Conservation (phyloP, 2,888 invertebrate species). For the Lamellibrachia satsuma region DNA sequence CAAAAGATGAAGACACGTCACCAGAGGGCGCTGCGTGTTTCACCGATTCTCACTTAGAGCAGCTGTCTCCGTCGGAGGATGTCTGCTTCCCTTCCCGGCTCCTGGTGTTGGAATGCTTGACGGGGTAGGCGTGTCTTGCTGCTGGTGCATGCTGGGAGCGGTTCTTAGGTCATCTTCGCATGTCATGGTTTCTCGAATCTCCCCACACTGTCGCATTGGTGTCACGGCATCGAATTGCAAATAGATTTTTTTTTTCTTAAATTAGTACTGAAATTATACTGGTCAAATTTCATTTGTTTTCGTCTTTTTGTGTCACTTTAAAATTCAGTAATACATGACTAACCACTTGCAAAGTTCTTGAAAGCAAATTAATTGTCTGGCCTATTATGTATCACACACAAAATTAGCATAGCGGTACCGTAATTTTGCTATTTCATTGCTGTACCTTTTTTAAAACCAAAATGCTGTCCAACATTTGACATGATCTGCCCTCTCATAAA, state of each 20-base stretch:
- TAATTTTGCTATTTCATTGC: too few relatives aligned
- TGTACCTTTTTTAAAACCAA: too few relatives aligned
- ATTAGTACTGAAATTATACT: not conserved
- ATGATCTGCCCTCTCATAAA: too few relatives aligned
- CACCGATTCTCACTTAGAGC: not conserved
- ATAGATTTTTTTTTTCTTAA: not conserved
- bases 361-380: too few relatives aligned
- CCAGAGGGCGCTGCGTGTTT: slow-evolving; percentile 7
- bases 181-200: not conserved
- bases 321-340: not conserved
- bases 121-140: slow-evolving; percentile 13
- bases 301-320: not conserved
- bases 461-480: too few relatives aligned
- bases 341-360: not conserved
- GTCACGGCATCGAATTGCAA: not conserved
- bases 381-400: too few relatives aligned
- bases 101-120: slow-evolving; percentile 7
- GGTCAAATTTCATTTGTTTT: not conserved
- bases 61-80: not conserved
- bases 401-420: too few relatives aligned
- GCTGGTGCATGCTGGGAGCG: slow-evolving; percentile 1
- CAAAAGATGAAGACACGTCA: not conserved
- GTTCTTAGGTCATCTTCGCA: not conserved
- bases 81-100: not conserved
- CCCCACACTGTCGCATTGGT: not conserved